A percentile compares a stretch with the other conserved stretches of the same genome.
These are phyloP conservation scores for Dendrolimus punctatus DNA, from an alignment of 1,140 invertebrate species.

Conservation along the genomic window DNA sequence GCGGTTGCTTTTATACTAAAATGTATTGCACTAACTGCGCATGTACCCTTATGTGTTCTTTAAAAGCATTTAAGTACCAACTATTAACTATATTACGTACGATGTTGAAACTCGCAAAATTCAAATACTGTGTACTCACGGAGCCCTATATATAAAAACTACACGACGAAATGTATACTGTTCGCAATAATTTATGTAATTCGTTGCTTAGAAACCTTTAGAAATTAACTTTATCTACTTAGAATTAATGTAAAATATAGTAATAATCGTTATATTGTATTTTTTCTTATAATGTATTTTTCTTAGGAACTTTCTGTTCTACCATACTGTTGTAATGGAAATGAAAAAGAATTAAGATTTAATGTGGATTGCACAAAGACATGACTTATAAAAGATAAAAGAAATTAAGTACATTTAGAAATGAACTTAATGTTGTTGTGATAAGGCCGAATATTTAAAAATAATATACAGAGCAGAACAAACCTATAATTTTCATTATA, in stretches of 20 bases:
- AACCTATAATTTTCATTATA: no score
- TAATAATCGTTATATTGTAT: conserved; percentile 40
- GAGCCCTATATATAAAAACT: conserved; percentile 8
- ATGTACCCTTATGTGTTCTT: neutral
- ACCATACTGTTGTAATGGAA: conserved; percentile 34
- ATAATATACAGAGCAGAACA: no score
- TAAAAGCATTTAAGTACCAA: no score
- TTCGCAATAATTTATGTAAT: conserved; percentile 48
- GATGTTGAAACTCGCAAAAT: neutral
- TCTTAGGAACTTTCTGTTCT: conserved; percentile 66
- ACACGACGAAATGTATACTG: conserved; percentile 23
- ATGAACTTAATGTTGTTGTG: neutral
- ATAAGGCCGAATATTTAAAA: no score
- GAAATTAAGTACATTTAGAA: conserved; percentile 1
- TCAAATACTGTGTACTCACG: conserved; percentile 14
- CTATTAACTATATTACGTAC: neutral
- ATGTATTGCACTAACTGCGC: no score
- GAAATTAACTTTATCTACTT: conserved; percentile 56
- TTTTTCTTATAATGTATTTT: conserved; percentile 53
- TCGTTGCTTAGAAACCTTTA: conserved; percentile 68
- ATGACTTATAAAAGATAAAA: neutral
- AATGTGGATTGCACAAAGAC: no score
- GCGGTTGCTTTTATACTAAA: no score
- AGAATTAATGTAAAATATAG: conserved; percentile 48
- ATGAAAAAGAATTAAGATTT: neutral